Base-by-base conservation (phyloP, 2,113 vertebrate genomes). In the Cryptotis parvus region DNA sequence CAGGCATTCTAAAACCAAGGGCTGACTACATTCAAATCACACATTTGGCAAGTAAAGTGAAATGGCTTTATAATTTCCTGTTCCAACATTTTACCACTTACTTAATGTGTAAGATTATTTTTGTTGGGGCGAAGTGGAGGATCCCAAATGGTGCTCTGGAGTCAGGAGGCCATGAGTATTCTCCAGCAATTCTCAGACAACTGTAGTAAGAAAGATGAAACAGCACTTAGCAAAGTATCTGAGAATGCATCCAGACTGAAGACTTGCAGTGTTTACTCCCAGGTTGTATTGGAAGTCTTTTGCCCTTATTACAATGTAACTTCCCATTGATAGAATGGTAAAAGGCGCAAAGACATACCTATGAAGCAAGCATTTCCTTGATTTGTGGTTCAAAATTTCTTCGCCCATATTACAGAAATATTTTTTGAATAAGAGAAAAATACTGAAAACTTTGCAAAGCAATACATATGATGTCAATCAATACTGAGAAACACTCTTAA, bases 11-110 rank as follows among this genome's bases (percentile, higher is more conserved):
- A 68, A 84, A 79, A 72, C n/a, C 12, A 81, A 75, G 86, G 6
- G 11, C 26, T 35, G 5, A 74, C 35, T 73, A 16, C 22, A 86
- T 79, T 91, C 45, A 70, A 88, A 76, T 75, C 92, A 8, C 76
- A 2, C 27, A 78, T 79, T 15, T 84, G 35, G 24, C 68, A 91
- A 87, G 35, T 43, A 27, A 78, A 84, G 7, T 80, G 65, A 27
- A 77, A 68, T 52, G 49, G 33, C 6, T 84, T 90, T 63, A 31
- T 39, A 69, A 35, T 82, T 22, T 90, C 10, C 22, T 41, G 1
- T 43, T 14, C 20, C 10, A 37, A 37, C 20, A 63, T 70, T 15
- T 90, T 73, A 41, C 0, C 55, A 0, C 33, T 18, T 16, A 77
- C 78, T 24, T 87, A 58, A 87, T 41, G 33, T 18, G 33, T 74